Conservation (phyloP, 1,140 invertebrate species). For the Apocrypta bakeri region DNA sequence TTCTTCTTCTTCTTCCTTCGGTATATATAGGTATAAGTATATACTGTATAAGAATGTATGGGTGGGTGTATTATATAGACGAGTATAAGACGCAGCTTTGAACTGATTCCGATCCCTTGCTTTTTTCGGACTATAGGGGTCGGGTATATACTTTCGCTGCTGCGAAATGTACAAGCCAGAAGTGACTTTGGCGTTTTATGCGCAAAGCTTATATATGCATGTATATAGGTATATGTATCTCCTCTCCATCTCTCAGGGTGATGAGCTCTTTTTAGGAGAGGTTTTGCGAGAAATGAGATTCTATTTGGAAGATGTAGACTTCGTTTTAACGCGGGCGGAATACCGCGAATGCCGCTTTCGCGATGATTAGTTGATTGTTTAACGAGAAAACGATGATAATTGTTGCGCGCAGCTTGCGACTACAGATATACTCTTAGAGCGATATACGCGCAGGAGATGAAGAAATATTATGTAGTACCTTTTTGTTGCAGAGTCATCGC, state of each 20-base stretch:
- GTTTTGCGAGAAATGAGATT: neutral
- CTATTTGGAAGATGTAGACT: neutral
- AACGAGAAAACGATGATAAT: neutral
- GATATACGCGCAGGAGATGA: no score
- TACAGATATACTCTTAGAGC: no score
- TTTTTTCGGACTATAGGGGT: neutral
- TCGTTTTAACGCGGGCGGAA: neutral
- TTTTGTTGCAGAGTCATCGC: neutral
- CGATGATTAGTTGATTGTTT: neutral
- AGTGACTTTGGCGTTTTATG: neutral
- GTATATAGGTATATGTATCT: no score
- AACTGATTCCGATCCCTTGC: neutral
- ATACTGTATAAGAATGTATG: neutral
- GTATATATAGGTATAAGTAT: no score
- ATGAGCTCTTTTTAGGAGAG: neutral
- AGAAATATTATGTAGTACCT: neutral
- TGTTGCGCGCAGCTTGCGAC: neutral
- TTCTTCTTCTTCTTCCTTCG: conserved; percentile 4
- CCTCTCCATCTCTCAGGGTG: neutral
- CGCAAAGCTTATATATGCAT: no score
- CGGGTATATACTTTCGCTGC: neutral
- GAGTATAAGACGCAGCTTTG: neutral
- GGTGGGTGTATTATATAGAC: neutral
- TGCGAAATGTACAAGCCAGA: neutral
- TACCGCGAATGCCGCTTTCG: neutral